These are phyloP conservation scores for Lordiphosa fenestrarum DNA, from an alignment of 2,888 invertebrate species.

Conservation along the genomic window DNA sequence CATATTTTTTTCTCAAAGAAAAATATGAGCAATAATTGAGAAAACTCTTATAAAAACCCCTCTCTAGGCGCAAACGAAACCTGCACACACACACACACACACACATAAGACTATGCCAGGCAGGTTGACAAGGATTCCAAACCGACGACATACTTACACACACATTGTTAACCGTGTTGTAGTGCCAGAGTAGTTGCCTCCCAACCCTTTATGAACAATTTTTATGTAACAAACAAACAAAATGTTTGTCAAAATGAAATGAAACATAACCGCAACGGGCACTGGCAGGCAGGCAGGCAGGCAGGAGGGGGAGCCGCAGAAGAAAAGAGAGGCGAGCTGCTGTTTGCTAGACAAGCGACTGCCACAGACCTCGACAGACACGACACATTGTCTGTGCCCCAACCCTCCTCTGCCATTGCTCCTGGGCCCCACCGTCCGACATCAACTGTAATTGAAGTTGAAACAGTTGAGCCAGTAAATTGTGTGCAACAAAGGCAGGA, in stretches of 20 bases:
- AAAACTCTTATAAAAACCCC: too few relatives aligned
- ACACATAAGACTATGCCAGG: neutral
- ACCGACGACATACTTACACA: slow-evolving; percentile 7
- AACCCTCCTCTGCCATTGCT: neutral
- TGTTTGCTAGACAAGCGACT: slow-evolving; percentile 8
- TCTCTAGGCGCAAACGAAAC: too few relatives aligned
- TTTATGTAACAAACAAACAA: slow-evolving; percentile 24
- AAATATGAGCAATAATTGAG: too few relatives aligned
- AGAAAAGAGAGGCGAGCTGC: slow-evolving; percentile 1
- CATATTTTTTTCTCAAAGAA: too few relatives aligned
- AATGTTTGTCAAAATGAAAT: slow-evolving; percentile 36
- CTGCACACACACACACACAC: too few relatives aligned
- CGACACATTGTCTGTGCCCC: slow-evolving; percentile 7
- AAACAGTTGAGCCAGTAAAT: slow-evolving; percentile 64
- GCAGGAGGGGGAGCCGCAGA: neutral
- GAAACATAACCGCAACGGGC: slow-evolving; percentile 27
- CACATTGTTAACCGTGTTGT: neutral
- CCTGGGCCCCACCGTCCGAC: slow-evolving; percentile 11
- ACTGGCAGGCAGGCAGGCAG: neutral
- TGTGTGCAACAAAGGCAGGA: slow-evolving; percentile 35
- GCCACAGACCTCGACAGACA: slow-evolving; percentile 14
- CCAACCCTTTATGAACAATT: slow-evolving; percentile 8
- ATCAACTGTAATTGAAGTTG: slow-evolving; percentile 58
- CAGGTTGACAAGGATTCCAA: slow-evolving; percentile 2
- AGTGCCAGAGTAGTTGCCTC: neutral